phyloP scores from a whole-genome alignment of 92 coral and sea anemone species.

The Diadumene lineata region DNA sequence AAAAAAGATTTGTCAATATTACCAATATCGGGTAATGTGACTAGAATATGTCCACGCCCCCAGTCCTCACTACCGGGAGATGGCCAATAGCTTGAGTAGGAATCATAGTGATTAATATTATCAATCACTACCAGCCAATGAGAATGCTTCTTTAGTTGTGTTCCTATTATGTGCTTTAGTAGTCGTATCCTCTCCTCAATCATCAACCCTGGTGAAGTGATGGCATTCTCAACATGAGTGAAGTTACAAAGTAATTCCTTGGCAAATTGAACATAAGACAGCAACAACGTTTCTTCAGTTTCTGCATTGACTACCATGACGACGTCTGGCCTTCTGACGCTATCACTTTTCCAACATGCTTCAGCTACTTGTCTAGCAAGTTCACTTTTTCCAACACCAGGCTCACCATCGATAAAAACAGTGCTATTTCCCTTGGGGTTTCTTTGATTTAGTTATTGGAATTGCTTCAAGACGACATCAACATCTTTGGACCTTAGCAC shows the following conservation, averaged over 20 bases:
- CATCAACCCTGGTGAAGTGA: constrained; percentile 15
- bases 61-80: constrained; percentile 26
- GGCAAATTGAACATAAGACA: constrained; percentile 24
- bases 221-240: constrained; percentile 12
- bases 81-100: constrained; percentile 19
- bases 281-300: constrained; percentile 27
- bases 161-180: constrained; percentile 17
- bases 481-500: constrained; percentile 18
- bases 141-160: constrained; percentile 17
- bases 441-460: not conserved
- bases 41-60: constrained; percentile 25
- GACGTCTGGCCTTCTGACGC: not conserved
- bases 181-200: constrained; percentile 26
- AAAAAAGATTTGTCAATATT: constrained; percentile 1
- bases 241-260: constrained; percentile 20
- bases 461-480: constrained; percentile 8
- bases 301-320: constrained; percentile 17
- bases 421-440: constrained; percentile 4
- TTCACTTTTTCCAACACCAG: constrained; percentile 29
- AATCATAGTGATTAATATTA: constrained; percentile 20
- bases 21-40: constrained; percentile 4
- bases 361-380: constrained; percentile 20
- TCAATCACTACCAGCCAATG: constrained; percentile 21
- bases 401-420: constrained; percentile 8
- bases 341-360: not conserved